A percentile compares a stretch with the other conserved stretches of the same genome.
phyloP scores from a whole-genome alignment of 2,113 vertebrate genomes.

The Forbesichthys papilliferus region DNA sequence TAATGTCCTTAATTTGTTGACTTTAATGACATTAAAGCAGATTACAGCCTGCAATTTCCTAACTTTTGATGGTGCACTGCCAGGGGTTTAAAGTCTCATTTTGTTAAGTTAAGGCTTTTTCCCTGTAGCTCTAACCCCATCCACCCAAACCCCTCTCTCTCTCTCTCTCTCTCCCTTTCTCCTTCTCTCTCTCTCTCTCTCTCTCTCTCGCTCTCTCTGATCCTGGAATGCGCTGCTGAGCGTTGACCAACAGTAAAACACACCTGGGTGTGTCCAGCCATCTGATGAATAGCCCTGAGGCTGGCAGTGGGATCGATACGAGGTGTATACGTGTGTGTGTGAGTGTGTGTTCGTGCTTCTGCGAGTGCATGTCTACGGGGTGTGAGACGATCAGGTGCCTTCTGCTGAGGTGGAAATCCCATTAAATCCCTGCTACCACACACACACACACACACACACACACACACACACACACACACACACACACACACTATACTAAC shows the following conservation, averaged over 20 bases:
- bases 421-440: constrained; percentile 70
- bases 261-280: constrained; percentile 73
- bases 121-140: constrained; percentile 1
- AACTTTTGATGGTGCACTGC: neutral
- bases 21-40: constrained; percentile 2
- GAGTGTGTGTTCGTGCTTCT: constrained; percentile 16
- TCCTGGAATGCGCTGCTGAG: constrained; percentile 67
- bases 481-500: constrained; percentile 11
- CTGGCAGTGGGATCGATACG: constrained; percentile 67
- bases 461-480: constrained; percentile 1
- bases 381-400: constrained; percentile 58
- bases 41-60: neutral
- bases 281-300: constrained; percentile 75
- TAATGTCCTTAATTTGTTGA: neutral
- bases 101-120: constrained; percentile 8
- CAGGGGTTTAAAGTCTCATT: neutral
- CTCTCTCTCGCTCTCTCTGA: constrained; percentile 23
- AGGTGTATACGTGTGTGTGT: constrained; percentile 24
- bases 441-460: constrained; percentile 24
- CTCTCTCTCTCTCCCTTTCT: constrained; percentile 6
- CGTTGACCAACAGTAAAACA: constrained; percentile 76
- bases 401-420: constrained; percentile 80
- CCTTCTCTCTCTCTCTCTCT: neutral
- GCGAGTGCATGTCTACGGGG: constrained; percentile 1
- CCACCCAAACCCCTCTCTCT: neutral